These are phyloP conservation scores for Andrena trimmerana DNA, from an alignment of 2,888 invertebrate genomes.

Conservation along the genomic window DNA sequence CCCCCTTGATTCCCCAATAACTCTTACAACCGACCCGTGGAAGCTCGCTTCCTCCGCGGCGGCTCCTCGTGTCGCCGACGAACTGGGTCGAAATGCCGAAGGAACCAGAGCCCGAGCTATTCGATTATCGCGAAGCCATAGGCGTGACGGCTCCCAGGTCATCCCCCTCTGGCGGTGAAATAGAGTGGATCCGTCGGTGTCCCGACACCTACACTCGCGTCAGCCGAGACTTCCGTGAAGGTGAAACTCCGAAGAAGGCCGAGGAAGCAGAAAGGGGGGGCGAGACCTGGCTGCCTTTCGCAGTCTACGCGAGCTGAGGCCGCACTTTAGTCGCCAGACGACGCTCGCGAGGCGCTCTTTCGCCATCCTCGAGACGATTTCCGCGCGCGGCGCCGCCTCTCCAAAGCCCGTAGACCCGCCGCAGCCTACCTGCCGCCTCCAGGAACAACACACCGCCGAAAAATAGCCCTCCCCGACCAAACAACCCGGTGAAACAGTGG, in stretches of 20 bases:
- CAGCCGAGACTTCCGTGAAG: slow-evolving; percentile 66
- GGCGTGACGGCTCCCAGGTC: slow-evolving; percentile 55
- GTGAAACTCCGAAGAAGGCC: slow-evolving; percentile 72
- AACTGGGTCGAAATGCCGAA: slow-evolving; percentile 37
- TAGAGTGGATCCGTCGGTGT: slow-evolving; percentile 55
- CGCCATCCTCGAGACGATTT: slow-evolving; percentile 15
- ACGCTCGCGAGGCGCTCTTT: slow-evolving; percentile 60
- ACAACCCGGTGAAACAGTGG: neutral
- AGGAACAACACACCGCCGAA: neutral
- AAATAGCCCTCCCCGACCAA: neutral
- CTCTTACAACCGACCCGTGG: too few species aligned
- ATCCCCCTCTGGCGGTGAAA: slow-evolving; percentile 50
- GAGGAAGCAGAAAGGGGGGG: slow-evolving; percentile 46
- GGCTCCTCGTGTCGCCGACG: neutral
- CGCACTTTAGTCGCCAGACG: slow-evolving; percentile 70
- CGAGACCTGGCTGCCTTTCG: slow-evolving; percentile 61
- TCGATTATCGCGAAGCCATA: slow-evolving; percentile 54
- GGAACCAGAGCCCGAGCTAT: slow-evolving; percentile 24
- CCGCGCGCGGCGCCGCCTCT: neutral
- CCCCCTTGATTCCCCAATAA: too few species aligned
- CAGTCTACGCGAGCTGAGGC: slow-evolving; percentile 52
- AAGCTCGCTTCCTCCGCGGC: neutral
- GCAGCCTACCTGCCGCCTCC: too few species aligned
- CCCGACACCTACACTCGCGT: slow-evolving; percentile 46
- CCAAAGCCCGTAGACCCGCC: neutral